A percentile compares a stretch with the other conserved stretches of the same genome.
Conservation (phyloP, 2,797 vertebrate genomes). For the Orientallactaga sibirica region DNA sequence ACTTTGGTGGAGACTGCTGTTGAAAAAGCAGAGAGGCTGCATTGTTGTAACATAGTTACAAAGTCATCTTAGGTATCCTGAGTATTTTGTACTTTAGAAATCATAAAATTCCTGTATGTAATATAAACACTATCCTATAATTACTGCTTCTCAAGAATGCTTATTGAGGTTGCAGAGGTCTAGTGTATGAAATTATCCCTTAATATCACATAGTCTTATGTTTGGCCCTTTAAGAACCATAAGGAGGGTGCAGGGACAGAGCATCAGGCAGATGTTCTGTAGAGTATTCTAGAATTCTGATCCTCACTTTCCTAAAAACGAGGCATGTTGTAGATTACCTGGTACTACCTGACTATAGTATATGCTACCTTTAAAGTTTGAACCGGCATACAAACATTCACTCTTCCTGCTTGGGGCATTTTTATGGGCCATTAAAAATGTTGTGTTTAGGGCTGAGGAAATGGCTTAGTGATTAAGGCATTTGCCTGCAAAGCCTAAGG, state of each 20-base stretch:
- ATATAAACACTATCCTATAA: background rate
- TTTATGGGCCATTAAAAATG: conserved; percentile 48
- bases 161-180: background rate
- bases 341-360: conserved; percentile 18
- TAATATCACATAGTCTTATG: background rate
- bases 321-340: background rate
- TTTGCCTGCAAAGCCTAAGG: too few species aligned
- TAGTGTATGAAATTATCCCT: background rate
- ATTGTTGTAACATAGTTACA: background rate
- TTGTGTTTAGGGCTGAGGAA: background rate
- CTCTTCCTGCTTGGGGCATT: background rate
- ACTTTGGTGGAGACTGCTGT: background rate
- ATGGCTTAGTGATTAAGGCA: too few species aligned
- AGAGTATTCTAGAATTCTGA: background rate
- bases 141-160: background rate
- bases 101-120: background rate
- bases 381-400: conserved; percentile 35
- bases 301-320: conserved; percentile 9
- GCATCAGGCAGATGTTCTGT: background rate
- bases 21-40: background rate
- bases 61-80: background rate
- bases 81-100: conserved; percentile 24
- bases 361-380: conserved; percentile 33
- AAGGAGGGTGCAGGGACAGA: background rate
- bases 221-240: background rate